Conservation (phyloP, 2,797 vertebrate species). For the Enteromius treurensis region DNA sequence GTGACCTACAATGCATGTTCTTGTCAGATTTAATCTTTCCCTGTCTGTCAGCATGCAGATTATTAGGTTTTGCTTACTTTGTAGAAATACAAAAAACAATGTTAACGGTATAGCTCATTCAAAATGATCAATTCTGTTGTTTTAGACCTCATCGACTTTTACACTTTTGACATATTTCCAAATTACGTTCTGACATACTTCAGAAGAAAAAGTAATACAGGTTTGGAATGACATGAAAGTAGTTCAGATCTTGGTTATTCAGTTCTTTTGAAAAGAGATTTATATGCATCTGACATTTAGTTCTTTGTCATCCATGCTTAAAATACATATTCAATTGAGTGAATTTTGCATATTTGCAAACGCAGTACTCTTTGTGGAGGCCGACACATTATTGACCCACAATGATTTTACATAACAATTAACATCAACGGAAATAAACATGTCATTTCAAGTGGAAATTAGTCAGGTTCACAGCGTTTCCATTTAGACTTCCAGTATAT, state of each 20-base stretch:
- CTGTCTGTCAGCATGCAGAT: slow-evolving; percentile 37
- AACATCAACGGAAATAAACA: background rate
- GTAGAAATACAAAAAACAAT: background rate
- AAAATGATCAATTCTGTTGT: background rate
- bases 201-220: background rate
- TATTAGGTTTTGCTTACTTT: background rate
- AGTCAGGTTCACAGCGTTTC: background rate
- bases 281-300: background rate
- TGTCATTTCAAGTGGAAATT: slow-evolving; percentile 2
- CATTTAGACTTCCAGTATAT: background rate
- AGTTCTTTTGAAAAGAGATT: background rate
- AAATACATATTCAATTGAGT: background rate
- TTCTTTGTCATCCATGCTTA: background rate
- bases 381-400: background rate
- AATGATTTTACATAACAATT: slow-evolving; percentile 7
- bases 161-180: background rate
- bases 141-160: background rate
- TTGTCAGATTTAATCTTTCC: slow-evolving; percentile 52
- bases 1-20: slow-evolving; percentile 52
- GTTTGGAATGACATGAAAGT: background rate
- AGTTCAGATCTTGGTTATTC: background rate
- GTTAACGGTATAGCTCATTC: background rate
- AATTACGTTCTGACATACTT: background rate
- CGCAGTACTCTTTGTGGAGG: background rate
- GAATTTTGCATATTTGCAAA: background rate